Evolutionary conservation across 2,888 invertebrate genomes (phyloP), one percentile per base, ranked within the genome.

Genomic region (Hoplodrina blanda): DNA sequence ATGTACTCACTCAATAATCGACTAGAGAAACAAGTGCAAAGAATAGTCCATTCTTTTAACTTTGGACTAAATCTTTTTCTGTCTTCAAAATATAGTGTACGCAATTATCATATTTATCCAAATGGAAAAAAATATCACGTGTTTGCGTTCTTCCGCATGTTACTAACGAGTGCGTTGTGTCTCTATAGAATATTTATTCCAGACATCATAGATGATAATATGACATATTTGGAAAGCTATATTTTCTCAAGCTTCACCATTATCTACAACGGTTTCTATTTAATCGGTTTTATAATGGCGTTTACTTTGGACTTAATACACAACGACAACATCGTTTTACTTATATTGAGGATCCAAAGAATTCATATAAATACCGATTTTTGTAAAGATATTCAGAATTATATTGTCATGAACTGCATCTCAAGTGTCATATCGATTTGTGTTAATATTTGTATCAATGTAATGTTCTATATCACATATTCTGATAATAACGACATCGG

Each of bases 31-130:
- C 46, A 73, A 19, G 19, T 62, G 15, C 46, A 73, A 54, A 46
- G 19, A 54, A n/a, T 70, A n/a, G 73, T 62, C 0, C 8, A 37
- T 25, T 69, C 69, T 2, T 13, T 73, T 17, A 69, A 69, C 25
- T 37, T 25, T 53, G 73, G 73, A 46, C 46, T 73, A 5, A 73
- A 54, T 30, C 10, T 70, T 11, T 70, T 70, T 49, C 13, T 62
- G 13, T 30, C 15, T 19, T 62, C 74, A 62, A 70, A 70, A 54
- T 73, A 49, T 63, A 6, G 1, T 11, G 8, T 70, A 13, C 37
- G 15, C 49, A 49, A 70, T 37, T 54, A 11, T 30, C n/a, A 46
- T 30, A 54, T 70, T n/a, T 49, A 54, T 54, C 15, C 46, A 15
- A 54, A 19, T 49, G 63, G 69, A 30, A 11, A 0, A 30, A 73